Evolutionary conservation across 1,140 invertebrate genomes (phyloP).

Genomic region (Atta texana): DNA sequence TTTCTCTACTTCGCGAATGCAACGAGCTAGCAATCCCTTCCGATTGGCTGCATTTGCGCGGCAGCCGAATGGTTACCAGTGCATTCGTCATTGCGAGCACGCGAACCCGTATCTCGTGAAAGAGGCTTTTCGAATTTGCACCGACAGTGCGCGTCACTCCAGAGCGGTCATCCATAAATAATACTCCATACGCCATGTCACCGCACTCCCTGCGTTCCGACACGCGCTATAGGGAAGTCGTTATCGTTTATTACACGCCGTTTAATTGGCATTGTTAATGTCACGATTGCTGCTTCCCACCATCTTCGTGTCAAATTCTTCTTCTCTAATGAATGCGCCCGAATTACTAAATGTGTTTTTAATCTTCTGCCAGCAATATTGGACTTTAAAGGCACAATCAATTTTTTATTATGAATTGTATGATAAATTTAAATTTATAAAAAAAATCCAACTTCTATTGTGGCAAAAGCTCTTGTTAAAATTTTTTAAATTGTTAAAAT

Average conservation of each 20-base stretch:
- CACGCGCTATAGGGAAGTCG: background rate
- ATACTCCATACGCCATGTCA: conserved; percentile 19
- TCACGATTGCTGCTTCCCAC: background rate
- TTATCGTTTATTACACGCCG: conserved; percentile 30
- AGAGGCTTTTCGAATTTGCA: conserved; percentile 49
- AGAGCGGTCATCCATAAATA: conserved; percentile 24
- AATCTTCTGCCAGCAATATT: background rate
- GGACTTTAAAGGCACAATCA: too few relatives aligned
- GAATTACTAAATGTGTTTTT: background rate
- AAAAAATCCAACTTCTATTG: too few relatives aligned
- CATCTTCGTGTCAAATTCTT: background rate
- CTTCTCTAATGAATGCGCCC: background rate
- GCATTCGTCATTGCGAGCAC: conserved; percentile 18
- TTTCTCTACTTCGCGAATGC: conserved; percentile 41
- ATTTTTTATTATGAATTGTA: too few relatives aligned
- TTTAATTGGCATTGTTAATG: background rate
- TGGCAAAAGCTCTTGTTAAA: too few relatives aligned
- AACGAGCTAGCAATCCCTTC: conserved; percentile 49
- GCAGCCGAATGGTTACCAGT: conserved; percentile 24
- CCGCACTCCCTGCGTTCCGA: background rate
- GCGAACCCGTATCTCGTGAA: conserved; percentile 9
- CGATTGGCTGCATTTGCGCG: conserved; percentile 45
- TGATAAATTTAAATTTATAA: too few relatives aligned
- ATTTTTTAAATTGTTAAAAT: too few relatives aligned
- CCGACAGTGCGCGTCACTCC: background rate